phyloP scores from a whole-genome alignment of 2,888 invertebrate genomes.

The Cosmia pyralina region DNA sequence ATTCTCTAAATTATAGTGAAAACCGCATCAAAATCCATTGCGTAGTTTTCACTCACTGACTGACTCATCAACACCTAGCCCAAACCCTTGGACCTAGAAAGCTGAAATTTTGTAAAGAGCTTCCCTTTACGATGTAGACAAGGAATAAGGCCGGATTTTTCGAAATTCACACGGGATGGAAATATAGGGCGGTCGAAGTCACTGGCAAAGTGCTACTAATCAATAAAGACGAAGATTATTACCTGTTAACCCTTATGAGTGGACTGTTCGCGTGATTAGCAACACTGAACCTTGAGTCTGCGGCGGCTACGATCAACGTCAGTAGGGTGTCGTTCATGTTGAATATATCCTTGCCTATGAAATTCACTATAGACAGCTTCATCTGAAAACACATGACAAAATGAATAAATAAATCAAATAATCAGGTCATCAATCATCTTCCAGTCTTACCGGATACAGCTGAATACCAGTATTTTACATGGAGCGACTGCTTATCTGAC shows the following conservation, averaged over 20 bases:
- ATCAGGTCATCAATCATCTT: too few species aligned
- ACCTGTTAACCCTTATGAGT: conserved; percentile 94
- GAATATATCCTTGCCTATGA: conserved; percentile 94
- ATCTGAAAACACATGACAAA: conserved; percentile 72
- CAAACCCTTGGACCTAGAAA: too few species aligned
- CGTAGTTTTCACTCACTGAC: too few species aligned
- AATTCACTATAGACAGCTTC: conserved; percentile 92
- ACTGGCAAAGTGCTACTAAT: background rate
- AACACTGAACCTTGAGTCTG: conserved; percentile 97
- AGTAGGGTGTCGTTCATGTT: conserved; percentile 93
- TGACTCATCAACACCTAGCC: too few species aligned
- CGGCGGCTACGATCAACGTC: conserved; percentile 95
- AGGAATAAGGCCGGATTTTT: too few species aligned
- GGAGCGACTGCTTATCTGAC: too few species aligned
- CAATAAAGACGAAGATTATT: background rate
- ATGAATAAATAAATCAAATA: background rate
- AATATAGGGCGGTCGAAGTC: background rate
- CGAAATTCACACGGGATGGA: background rate
- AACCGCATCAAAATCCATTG: too few species aligned
- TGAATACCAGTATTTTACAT: too few species aligned
- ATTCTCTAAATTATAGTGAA: too few species aligned
- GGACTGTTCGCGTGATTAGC: conserved; percentile 96
- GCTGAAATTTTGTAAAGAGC: too few species aligned
- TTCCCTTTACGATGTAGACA: too few species aligned
- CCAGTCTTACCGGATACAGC: too few species aligned